These are phyloP conservation scores for Eupristina koningsbergeri DNA, from an alignment of 1,140 invertebrate species.

Conservation along the genomic window DNA sequence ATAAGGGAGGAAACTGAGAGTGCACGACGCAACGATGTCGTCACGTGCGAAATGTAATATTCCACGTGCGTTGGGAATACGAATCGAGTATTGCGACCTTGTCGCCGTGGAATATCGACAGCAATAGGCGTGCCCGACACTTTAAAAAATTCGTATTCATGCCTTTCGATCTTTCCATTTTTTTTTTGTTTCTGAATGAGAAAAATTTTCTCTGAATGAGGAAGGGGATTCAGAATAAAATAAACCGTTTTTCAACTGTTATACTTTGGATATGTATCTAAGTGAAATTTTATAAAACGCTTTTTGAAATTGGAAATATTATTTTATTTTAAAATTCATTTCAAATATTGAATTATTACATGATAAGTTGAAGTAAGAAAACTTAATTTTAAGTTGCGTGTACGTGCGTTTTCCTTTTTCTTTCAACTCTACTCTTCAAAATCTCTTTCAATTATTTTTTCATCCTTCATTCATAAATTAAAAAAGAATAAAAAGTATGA, in stretches of 20 bases:
- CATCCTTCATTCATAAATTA: too few species aligned
- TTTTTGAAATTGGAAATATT: neutral
- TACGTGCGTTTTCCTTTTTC: neutral
- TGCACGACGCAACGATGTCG: slow-evolving; percentile 22
- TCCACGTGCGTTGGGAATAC: slow-evolving; percentile 58
- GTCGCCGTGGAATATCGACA: slow-evolving; percentile 6
- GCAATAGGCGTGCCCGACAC: neutral
- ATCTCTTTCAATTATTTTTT: too few species aligned
- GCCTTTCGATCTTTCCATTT: neutral
- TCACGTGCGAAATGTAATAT: slow-evolving; percentile 65
- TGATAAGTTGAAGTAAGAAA: neutral
- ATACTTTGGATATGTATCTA: neutral
- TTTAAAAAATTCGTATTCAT: neutral
- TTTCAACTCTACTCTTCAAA: too few species aligned
- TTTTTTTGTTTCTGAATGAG: neutral
- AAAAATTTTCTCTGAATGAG: too few species aligned
- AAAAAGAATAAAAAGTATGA: too few species aligned
- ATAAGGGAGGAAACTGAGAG: neutral
- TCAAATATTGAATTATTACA: neutral
- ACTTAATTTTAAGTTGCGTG: neutral
- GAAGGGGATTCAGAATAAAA: neutral
- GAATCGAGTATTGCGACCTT: slow-evolving; percentile 48
- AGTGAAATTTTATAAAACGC: neutral
- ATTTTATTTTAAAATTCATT: neutral
- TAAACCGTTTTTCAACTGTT: neutral